phyloP scores from a whole-genome alignment of 2,797 vertebrate genomes.

The Schizothorax lantsangensis region DNA sequence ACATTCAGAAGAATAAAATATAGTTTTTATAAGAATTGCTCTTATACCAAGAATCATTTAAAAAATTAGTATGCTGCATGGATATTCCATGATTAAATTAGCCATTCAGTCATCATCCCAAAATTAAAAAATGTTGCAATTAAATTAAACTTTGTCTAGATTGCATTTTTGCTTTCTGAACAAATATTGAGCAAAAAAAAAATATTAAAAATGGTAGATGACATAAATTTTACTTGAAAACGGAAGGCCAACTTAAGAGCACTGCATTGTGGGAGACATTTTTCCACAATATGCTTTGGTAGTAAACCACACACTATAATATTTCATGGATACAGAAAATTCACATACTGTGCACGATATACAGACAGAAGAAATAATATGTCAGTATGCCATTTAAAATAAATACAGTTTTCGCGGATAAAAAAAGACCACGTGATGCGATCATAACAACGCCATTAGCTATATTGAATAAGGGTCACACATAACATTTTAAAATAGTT shows the following conservation, averaged over 20 bases:
- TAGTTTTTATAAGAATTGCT: neutral
- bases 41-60: neutral
- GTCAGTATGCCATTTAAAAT: neutral
- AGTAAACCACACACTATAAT: neutral
- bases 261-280: neutral
- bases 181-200: neutral
- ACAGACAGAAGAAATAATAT: neutral
- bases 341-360: neutral
- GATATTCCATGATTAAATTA: neutral
- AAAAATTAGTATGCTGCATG: neutral
- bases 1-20: neutral
- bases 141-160: neutral
- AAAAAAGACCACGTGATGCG: neutral
- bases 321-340: neutral
- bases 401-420: neutral
- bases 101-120: neutral
- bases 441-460: neutral
- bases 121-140: neutral
- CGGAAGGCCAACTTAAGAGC: neutral
- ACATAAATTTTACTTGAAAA: neutral
- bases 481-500: neutral
- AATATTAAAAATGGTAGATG: neutral
- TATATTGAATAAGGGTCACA: no score
- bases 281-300: neutral
- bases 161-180: neutral